Percentiles rank a stretch among this genome's conserved stretches.
These are phyloP conservation scores for Elegia similella DNA, from an alignment of 2,888 invertebrate genomes.

Conservation along the genomic window DNA sequence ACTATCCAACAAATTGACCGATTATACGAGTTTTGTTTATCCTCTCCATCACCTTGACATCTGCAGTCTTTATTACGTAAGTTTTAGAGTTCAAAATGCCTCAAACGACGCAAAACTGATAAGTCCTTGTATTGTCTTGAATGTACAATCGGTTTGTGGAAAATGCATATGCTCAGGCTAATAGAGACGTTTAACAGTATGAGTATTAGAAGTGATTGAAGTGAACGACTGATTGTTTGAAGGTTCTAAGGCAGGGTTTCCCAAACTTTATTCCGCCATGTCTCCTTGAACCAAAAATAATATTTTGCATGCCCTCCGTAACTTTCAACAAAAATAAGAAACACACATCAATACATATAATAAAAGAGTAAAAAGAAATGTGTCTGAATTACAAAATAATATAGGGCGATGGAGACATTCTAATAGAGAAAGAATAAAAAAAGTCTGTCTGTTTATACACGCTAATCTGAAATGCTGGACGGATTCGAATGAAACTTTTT, in stretches of 20 bases:
- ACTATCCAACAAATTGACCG: neutral
- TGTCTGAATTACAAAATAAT: too few relatives aligned
- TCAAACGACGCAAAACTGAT: neutral
- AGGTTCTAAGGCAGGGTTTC: neutral
- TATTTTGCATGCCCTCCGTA: too few relatives aligned
- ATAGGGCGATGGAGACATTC: too few relatives aligned
- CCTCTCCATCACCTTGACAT: neutral
- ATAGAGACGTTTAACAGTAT: neutral
- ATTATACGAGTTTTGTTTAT: neutral
- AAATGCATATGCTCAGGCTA: neutral
- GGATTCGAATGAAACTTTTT: too few relatives aligned
- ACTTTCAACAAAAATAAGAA: too few relatives aligned
- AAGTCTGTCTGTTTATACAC: too few relatives aligned
- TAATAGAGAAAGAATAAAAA: too few relatives aligned
- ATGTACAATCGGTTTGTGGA: neutral
- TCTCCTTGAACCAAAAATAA: too few relatives aligned
- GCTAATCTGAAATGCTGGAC: too few relatives aligned
- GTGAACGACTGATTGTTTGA: neutral
- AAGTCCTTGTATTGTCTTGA: neutral
- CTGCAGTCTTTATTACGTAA: neutral
- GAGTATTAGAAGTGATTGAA: neutral
- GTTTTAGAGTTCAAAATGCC: neutral
- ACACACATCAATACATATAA: too few relatives aligned
- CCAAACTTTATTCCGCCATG: too few relatives aligned
- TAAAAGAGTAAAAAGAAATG: too few relatives aligned